These are phyloP conservation scores for Synanthedon andrenaeformis DNA, from an alignment of 2,888 invertebrate genomes.

Conservation along the genomic window DNA sequence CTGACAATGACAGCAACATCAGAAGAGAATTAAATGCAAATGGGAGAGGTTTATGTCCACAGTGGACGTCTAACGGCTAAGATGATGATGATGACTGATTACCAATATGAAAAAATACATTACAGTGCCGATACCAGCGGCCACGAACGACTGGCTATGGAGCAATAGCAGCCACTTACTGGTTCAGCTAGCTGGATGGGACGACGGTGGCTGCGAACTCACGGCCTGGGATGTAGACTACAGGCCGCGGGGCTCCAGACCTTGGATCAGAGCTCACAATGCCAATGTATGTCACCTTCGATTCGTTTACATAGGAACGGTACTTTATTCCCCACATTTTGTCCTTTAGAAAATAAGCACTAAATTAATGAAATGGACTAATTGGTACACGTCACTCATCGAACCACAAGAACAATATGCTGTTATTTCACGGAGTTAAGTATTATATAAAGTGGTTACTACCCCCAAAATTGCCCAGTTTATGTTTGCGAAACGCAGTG, in stretches of 20 bases:
- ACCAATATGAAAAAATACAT: not conserved
- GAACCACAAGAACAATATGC: too few relatives aligned
- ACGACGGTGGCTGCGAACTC: slow-evolving; percentile 85
- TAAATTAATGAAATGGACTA: not conserved
- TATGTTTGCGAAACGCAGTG: too few relatives aligned
- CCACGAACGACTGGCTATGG: slow-evolving; percentile 79
- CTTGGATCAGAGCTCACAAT: slow-evolving; percentile 49
- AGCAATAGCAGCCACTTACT: slow-evolving; percentile 84
- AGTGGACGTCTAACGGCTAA: too few relatives aligned
- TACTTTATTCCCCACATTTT: too few relatives aligned
- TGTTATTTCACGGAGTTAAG: too few relatives aligned
- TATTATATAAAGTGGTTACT: too few relatives aligned
- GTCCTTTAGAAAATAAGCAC: not conserved
- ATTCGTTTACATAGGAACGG: not conserved
- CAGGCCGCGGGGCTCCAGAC: slow-evolving; percentile 55
- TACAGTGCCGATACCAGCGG: slow-evolving; percentile 75
- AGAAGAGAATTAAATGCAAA: too few relatives aligned
- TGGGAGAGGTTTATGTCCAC: too few relatives aligned
- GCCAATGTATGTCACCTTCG: slow-evolving; percentile 24
- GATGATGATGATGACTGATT: too few relatives aligned
- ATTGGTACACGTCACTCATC: too few relatives aligned
- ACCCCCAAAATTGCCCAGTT: too few relatives aligned
- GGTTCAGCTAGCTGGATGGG: slow-evolving; percentile 85
- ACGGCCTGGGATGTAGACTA: slow-evolving; percentile 82
- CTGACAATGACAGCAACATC: too few relatives aligned